Conservation (phyloP, 2,888 invertebrate species). For the Cataglyphis albicans region DNA sequence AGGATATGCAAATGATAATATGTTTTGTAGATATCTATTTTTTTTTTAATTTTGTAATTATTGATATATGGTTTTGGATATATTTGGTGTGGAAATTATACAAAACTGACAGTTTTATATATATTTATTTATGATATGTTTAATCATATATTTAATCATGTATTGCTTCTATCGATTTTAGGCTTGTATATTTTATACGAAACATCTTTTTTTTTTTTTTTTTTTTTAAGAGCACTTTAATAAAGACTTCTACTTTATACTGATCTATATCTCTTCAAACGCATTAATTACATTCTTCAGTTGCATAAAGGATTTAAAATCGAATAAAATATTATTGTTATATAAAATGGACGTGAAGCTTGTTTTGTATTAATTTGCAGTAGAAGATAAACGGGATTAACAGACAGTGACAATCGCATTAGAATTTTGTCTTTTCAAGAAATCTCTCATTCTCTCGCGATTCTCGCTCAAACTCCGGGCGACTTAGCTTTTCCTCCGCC, state of each 20-base stretch:
- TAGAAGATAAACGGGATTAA: background rate
- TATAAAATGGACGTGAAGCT: background rate
- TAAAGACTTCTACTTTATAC: background rate
- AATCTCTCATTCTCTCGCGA: background rate
- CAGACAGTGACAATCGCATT: background rate
- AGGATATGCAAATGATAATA: background rate
- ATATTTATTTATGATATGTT: background rate
- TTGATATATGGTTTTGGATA: background rate
- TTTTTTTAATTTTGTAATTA: background rate
- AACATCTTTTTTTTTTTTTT: background rate
- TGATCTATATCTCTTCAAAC: background rate
- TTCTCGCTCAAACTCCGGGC: conserved; percentile 41
- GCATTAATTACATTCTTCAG: background rate
- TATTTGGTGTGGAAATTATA: background rate
- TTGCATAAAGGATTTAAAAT: background rate
- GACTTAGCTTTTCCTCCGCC: conserved; percentile 52
- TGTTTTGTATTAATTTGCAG: background rate
- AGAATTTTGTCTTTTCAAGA: background rate
- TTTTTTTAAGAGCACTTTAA: background rate
- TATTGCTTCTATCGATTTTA: background rate
- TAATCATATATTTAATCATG: background rate
- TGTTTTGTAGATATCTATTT: background rate
- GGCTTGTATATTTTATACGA: background rate
- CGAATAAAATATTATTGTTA: background rate
- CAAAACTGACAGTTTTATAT: background rate